Percentiles rank a stretch among this genome's conserved stretches.
Evolutionary conservation across 2,888 invertebrate genomes (phyloP).

Genomic region (Cheilosia pagana): DNA sequence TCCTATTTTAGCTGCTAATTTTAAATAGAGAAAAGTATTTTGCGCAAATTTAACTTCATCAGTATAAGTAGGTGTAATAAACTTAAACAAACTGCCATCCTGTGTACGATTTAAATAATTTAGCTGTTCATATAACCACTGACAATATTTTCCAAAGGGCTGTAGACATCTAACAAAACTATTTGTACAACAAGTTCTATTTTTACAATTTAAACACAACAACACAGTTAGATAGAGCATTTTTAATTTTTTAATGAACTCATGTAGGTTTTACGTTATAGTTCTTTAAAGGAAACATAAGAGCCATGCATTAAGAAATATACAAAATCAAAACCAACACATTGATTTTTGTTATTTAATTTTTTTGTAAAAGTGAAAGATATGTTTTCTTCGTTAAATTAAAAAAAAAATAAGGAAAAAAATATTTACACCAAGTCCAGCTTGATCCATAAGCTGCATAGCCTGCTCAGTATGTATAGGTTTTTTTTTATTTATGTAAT

Average conservation of each 20-base stretch:
- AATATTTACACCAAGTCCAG: conserved; percentile 95
- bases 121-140: not conserved
- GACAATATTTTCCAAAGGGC: not conserved
- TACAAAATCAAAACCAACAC: conserved; percentile 26
- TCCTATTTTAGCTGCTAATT: no score
- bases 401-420: conserved; percentile 77
- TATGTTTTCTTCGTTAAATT: conserved; percentile 30
- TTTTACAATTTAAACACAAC: conserved; percentile 26
- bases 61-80: no score
- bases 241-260: conserved; percentile 11
- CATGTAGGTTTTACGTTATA: conserved; percentile 2
- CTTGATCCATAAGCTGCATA: conserved; percentile 96
- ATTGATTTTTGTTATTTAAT: conserved; percentile 9
- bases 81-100: not conserved
- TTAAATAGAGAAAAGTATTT: no score
- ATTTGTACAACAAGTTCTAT: conserved; percentile 11
- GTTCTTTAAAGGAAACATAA: conserved; percentile 11
- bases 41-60: no score
- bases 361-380: conserved; percentile 18
- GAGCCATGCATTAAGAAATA: conserved; percentile 12
- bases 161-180: not conserved
- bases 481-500: conserved; percentile 70
- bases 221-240: conserved; percentile 11
- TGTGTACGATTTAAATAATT: conserved; percentile 5
- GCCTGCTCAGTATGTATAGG: conserved; percentile 86